These are phyloP conservation scores for Temnothorax unifasciatus DNA, from an alignment of 2,888 invertebrate genomes.

Conservation along the genomic window DNA sequence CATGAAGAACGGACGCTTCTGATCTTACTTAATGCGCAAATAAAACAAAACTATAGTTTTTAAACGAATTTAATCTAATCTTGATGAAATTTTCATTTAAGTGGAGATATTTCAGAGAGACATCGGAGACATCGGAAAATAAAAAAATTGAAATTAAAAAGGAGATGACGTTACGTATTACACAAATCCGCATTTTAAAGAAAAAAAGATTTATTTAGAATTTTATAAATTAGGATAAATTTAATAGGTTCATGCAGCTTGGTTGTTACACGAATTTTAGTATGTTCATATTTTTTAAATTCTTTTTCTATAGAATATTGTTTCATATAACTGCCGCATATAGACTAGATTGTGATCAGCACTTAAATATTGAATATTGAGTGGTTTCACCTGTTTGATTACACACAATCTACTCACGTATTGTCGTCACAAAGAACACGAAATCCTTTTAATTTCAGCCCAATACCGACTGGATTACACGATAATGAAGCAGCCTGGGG, in stretches of 20 bases:
- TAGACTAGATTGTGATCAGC: background rate
- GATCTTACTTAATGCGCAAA: background rate
- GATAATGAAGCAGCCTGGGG: conserved; percentile 85
- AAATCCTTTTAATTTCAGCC: conserved; percentile 81
- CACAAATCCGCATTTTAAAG: background rate
- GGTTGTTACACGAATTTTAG: background rate
- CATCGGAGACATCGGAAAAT: background rate
- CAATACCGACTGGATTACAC: conserved; percentile 86
- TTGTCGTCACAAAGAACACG: conserved; percentile 39
- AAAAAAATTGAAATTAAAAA: background rate
- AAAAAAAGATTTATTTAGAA: background rate
- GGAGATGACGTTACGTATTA: background rate
- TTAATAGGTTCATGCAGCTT: background rate
- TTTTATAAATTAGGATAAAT: background rate
- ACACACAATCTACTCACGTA: conserved; percentile 14
- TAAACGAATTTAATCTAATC: background rate
- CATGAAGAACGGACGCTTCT: background rate
- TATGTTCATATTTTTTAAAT: background rate
- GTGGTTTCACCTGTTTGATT: background rate
- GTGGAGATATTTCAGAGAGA: background rate
- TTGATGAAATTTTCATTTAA: background rate
- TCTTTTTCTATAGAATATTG: background rate
- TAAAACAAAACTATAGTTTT: background rate
- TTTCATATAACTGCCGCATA: conserved; percentile 1
- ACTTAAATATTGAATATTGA: conserved; percentile 13